Base-by-base conservation (phyloP, 2,888 invertebrate species). In the Tolmerus cingulatus region DNA sequence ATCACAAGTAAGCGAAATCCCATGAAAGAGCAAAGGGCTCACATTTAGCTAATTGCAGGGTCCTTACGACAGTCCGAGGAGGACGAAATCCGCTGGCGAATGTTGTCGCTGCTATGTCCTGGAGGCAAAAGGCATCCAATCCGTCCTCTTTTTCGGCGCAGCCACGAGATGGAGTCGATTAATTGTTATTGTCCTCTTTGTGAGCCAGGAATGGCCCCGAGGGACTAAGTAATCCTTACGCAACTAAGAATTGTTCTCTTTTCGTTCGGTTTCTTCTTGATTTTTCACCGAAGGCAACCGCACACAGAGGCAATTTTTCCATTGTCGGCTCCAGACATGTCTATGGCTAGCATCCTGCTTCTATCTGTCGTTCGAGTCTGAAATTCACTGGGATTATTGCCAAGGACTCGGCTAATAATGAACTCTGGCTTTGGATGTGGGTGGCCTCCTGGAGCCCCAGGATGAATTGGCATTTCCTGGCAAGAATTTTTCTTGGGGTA, bases 211-310 rank as follows among this genome's bases (percentile, higher is more conserved):
- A 16, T 27, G 16, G 19, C n/a, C 82, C 82, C 66, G 40, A 40
- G 82, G 82, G 82, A 82, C n/a, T 55, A 57, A 55, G 30, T 82
- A 82, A 82, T 82, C 82, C 82, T 82, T 82, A 82, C 66, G 82
- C 82, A 82, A 82, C 34, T 57, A 37, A 57, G 57, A 57, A 82
- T 66, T 82, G 34, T 66, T 27, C 37, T 57, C 34, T 37, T 77
- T 76, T 76, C 19, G n/a, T 37, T 82, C 37, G 4, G 34, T 82
- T 57, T 82, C 37, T 57, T 34, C 57, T 82, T 82, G 57, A 34
- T 76, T 37, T 76, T 76, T 3, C 16, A 76, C 76, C 30, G 40
- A 76, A 34, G 34, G 5, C 78, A 43, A 27, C 43, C 27, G 46
- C 78, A 40, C 55, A 79, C 12, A 81, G 12, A 55, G 57, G 27